These are phyloP conservation scores for Epizoanthus rinbou DNA, from an alignment of 92 coral and sea anemone genomes.

Conservation along the genomic window DNA sequence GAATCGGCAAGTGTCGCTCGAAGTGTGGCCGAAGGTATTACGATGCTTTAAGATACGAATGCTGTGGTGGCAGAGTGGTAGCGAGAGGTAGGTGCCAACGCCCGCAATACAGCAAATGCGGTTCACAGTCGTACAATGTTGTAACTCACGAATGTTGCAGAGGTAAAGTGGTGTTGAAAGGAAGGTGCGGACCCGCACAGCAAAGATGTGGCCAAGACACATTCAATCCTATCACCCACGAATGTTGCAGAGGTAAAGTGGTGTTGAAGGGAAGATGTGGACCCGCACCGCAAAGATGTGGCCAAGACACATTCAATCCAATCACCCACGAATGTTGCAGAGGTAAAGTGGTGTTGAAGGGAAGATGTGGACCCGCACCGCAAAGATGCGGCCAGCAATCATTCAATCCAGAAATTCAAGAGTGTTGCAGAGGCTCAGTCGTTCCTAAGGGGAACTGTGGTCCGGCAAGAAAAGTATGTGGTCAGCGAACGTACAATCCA, in stretches of 20 bases:
- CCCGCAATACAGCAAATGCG: not conserved
- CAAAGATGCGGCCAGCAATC: not conserved
- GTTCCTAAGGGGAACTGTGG: slow-evolving; percentile 30
- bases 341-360: not conserved
- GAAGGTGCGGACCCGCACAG: not conserved
- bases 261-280: slow-evolving; percentile 1
- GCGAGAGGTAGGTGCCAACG: not conserved
- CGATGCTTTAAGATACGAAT: slow-evolving; percentile 7
- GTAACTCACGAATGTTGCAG: slow-evolving; percentile 3
- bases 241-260: slow-evolving; percentile 6
- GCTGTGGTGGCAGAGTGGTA: slow-evolving; percentile 13
- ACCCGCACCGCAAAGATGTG: not conserved
- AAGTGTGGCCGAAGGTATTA: slow-evolving; percentile 11
- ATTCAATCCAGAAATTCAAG: slow-evolving; percentile 6
- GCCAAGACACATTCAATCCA: not conserved
- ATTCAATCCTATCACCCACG: not conserved
- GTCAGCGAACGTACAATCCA: slow-evolving; percentile 32
- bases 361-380: not conserved
- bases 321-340: not conserved
- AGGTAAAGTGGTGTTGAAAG: not conserved
- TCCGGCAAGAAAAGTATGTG: slow-evolving; percentile 27
- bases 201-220: not conserved
- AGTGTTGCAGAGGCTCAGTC: slow-evolving; percentile 34
- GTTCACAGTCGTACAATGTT: not conserved
- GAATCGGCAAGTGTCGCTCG: not conserved